Evolutionary conservation across 2,888 invertebrate species (phyloP), one percentile per base, ranked within the genome.

Genomic region (Thereva unica): DNA sequence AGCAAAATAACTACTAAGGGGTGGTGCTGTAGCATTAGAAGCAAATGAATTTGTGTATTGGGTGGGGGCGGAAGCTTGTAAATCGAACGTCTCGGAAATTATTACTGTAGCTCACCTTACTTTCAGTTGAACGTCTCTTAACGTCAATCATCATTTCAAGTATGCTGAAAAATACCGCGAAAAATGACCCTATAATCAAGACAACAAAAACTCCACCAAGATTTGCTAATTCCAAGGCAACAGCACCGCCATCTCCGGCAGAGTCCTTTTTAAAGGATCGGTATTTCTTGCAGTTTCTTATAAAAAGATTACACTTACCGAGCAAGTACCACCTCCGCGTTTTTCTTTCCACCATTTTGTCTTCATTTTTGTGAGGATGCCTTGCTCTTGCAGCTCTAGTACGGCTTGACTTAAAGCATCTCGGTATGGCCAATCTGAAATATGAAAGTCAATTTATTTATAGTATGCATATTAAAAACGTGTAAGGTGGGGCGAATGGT

Each of bases 291-390:
- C 37, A 7, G 37, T 38, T 37, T 42, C 41, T 12, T 44, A 57
- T 52, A 38, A 64, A 61, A 57, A 67, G 50, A 64, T 1, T 35
- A 10, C 42, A 66, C 81, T 80, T 82, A 89, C 89, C 75, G 84
- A 81, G 75, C 90, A 90, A 42, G 85, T 84, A 68, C 89, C 89
- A 44, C 89, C 89, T 12, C 89, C 90, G 73, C 89, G 84, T 77
- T 88, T 88, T 81, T 92, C 89, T 74, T 90, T 90, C 95, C 95
- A 96, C 95, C 95, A 96, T 78, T 88, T 89, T 70, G 87, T 86
- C 80, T 93, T 92, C 82, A 95, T 83, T 72, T 85, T 84, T 10
- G 87, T 88, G 69, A 96, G 84, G 67, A 84, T 84, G 42, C 94
- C 94, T 52, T 85, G 85, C 82, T 96, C 95, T 82, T 95, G 95